Conservation (phyloP, 2,888 invertebrate species). For the Spodoptera littoralis region DNA sequence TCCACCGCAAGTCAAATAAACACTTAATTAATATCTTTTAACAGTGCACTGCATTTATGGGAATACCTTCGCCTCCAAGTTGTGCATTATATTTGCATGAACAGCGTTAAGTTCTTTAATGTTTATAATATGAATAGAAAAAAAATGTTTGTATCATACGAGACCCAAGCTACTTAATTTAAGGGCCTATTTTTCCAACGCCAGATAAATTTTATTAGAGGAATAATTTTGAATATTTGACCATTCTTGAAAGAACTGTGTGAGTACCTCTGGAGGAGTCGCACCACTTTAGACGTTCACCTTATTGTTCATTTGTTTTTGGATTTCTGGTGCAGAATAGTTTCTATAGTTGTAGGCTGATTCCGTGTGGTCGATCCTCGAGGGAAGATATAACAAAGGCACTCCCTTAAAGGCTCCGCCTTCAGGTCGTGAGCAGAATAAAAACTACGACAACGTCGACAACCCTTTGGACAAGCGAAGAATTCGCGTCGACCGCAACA, state of each 20-base stretch:
- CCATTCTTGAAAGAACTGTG: background rate
- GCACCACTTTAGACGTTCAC: slow-evolving; percentile 2
- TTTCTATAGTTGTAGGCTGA: slow-evolving; percentile 70
- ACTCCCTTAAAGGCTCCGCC: slow-evolving; percentile 71
- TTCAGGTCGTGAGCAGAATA: slow-evolving; percentile 71
- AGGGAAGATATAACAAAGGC: slow-evolving; percentile 74
- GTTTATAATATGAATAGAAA: background rate
- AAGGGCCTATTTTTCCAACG: no score
- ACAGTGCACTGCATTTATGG: slow-evolving; percentile 12
- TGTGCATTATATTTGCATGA: slow-evolving; percentile 11
- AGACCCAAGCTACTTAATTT: no score
- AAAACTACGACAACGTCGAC: slow-evolving; percentile 80
- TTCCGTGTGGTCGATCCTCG: slow-evolving; percentile 67
- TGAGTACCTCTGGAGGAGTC: background rate
- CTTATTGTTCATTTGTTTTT: slow-evolving; percentile 48
- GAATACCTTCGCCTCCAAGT: slow-evolving; percentile 23
- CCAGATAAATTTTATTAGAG: no score
- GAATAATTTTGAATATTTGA: slow-evolving; percentile 4
- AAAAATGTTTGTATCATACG: no score
- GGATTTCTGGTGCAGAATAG: slow-evolving; percentile 57
- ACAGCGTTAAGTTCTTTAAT: background rate
- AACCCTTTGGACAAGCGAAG: slow-evolving; percentile 84
- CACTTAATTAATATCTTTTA: slow-evolving; percentile 48
- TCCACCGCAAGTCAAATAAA: slow-evolving; percentile 53
- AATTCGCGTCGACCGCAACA: slow-evolving; percentile 86